phyloP scores from a whole-genome alignment of 2,888 invertebrate genomes.

The Paralinhomoeus sp. region DNA sequence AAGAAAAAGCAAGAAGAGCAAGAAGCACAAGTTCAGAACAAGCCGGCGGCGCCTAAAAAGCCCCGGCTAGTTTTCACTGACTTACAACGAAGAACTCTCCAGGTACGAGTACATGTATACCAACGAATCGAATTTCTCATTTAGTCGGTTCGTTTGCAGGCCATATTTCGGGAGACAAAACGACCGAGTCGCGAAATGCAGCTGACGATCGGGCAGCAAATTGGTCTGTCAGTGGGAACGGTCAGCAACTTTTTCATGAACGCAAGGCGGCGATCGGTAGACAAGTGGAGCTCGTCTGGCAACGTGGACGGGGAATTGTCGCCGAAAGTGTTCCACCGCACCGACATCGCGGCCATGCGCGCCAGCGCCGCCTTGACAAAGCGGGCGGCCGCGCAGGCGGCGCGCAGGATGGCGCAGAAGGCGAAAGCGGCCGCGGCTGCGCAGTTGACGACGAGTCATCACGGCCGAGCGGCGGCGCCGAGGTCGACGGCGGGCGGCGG shows the following conservation, averaged over 20 bases:
- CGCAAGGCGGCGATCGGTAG: constrained; percentile 57
- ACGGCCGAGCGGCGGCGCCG: too few relatives aligned
- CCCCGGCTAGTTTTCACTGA: constrained; percentile 99
- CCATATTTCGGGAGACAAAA: constrained; percentile 99
- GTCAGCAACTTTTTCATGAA: constrained; percentile 99
- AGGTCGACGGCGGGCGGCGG: too few relatives aligned
- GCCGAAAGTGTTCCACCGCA: too few relatives aligned
- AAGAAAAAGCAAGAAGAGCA: constrained; percentile 43
- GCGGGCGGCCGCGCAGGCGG: too few relatives aligned
- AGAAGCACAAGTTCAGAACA: constrained; percentile 7
- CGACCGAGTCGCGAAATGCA: constrained; percentile 99
- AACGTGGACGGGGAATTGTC: too few relatives aligned
- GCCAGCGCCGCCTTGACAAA: too few relatives aligned
- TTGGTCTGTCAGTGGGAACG: constrained; percentile 85
- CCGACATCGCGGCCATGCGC: too few relatives aligned
- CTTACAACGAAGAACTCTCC: constrained; percentile 95
- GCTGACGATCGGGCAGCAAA: constrained; percentile 86
- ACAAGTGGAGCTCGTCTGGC: constrained; percentile 48
- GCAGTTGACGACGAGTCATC: too few relatives aligned
- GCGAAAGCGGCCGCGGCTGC: too few relatives aligned
- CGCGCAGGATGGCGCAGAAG: too few relatives aligned
- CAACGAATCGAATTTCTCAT: too few relatives aligned
- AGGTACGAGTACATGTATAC: too few relatives aligned
- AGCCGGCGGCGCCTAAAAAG: constrained; percentile 52
- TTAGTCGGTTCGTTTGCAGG: constrained; percentile 43